Evolutionary conservation across 2,888 invertebrate species (phyloP).

Genomic region (Steinernema hermaphroditum): DNA sequence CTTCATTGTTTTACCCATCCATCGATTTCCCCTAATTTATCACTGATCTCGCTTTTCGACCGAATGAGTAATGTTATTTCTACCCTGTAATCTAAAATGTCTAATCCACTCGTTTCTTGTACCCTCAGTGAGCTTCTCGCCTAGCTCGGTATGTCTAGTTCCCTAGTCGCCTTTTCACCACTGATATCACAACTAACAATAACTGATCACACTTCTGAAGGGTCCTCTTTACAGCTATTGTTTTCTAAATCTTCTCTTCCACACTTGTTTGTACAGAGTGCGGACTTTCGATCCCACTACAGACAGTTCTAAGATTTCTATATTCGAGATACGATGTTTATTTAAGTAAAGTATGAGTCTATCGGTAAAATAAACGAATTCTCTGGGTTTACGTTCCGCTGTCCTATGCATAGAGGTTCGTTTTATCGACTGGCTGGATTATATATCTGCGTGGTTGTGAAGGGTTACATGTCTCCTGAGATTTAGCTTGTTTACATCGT

Average conservation of each 20-base stretch:
- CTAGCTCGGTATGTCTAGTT: neutral
- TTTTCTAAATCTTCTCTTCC: neutral
- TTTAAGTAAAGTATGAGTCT: conserved; percentile 9
- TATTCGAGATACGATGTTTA: conserved; percentile 13
- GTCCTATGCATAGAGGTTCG: neutral
- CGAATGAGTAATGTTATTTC: conserved; percentile 3
- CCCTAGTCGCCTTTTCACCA: conserved; percentile 20
- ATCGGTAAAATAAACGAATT: conserved; percentile 6
- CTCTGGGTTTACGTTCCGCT: neutral
- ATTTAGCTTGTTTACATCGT: too few species aligned
- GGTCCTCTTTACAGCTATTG: neutral
- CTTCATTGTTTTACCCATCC: neutral
- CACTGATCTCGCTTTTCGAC: neutral
- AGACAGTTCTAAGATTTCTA: conserved; percentile 18
- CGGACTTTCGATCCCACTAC: neutral
- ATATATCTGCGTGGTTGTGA: neutral
- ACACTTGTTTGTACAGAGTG: neutral
- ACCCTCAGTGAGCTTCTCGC: neutral
- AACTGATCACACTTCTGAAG: neutral
- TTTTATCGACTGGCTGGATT: conserved; percentile 5
- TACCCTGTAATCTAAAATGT: too few species aligned
- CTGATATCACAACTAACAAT: conserved; percentile 5
- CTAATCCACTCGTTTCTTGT: neutral
- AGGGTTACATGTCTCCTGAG: too few species aligned
- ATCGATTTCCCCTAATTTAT: neutral